Evolutionary conservation across 1,140 invertebrate genomes (phyloP), one percentile per base, ranked within the genome.

Genomic region (Aphelenchoides fujianensis): DNA sequence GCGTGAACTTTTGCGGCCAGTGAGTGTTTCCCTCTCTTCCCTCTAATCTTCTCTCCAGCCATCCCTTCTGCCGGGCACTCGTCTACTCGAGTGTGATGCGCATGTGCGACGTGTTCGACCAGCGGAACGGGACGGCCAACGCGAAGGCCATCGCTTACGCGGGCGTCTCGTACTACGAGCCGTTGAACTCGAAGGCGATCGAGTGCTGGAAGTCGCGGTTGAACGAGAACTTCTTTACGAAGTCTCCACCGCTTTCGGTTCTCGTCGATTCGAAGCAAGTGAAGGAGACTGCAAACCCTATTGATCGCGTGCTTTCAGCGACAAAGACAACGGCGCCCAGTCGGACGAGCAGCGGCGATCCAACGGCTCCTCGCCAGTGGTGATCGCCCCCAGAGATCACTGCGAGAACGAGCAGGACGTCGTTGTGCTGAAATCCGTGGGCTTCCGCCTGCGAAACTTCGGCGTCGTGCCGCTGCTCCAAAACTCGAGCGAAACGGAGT

Each of bases 401-500:
- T 78, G 75, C 36, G 28, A 77, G 12, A 27, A 23, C 19, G 76
- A 79, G 31, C 53, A 73, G 36, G 76, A 75, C 37, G 37, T 75
- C 9, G 55, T 75, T 23, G 34, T 75, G n/a, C 67, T 75, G 31
- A 79, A 80, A 2, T 74, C 75, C 16, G n/a, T 36, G 30, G 74
- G 76, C 3, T 75, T 78, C 76, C 37, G 57, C 48, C 27, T 75
- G 16, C 70, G 69, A 36, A 19, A 74, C 19, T 32, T 70, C 0
- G 69, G 70, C 19, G 32, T 73, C 12, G n/a, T 34, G 34, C 34
- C 70, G 27, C 12, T 76, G 61, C 41, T 35, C 19, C 76, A 75
- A 55, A 61, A 79, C 3, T 57, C 31, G 35, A 35, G 27, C 23
- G 74, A 76, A 35, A 79, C 71, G 1, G 77, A 79, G 35, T 79